Evolutionary conservation across 2,113 vertebrate genomes (phyloP).

Genomic region (Scatophagus argus): DNA sequence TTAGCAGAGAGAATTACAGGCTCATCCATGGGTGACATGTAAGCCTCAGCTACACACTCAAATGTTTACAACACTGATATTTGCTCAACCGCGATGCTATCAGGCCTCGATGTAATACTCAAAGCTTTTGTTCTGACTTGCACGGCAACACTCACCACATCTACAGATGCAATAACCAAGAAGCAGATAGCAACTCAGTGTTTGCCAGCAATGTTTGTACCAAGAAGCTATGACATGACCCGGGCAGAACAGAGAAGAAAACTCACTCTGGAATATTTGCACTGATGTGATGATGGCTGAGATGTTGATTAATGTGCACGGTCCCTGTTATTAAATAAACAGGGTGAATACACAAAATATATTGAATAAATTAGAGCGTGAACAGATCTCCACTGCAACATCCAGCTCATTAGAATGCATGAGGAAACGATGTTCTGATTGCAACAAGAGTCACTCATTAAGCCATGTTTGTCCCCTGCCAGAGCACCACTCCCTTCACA

Average conservation of each 20-base stretch:
- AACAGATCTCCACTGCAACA: constrained; percentile 75
- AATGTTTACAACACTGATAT: constrained; percentile 78
- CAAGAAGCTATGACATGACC: constrained; percentile 67
- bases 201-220: constrained; percentile 56
- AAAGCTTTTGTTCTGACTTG: constrained; percentile 76
- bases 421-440: constrained; percentile 83
- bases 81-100: constrained; percentile 74
- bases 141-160: constrained; percentile 57
- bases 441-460: constrained; percentile 84
- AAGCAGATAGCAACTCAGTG: constrained; percentile 69
- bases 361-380: constrained; percentile 82
- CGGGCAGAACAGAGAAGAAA: constrained; percentile 36
- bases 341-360: constrained; percentile 82
- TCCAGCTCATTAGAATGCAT: constrained; percentile 83
- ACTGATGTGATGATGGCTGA: constrained; percentile 75
- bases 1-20: constrained; percentile 73
- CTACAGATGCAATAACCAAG: constrained; percentile 74
- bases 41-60: constrained; percentile 70
- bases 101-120: constrained; percentile 71
- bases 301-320: constrained; percentile 82
- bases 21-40: constrained; percentile 81
- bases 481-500: constrained; percentile 64
- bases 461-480: constrained; percentile 78
- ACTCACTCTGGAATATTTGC: constrained; percentile 65
- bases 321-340: constrained; percentile 83